Base-by-base conservation (phyloP, 1,140 invertebrate genomes). In the Ceratosolen fusciceps region DNA sequence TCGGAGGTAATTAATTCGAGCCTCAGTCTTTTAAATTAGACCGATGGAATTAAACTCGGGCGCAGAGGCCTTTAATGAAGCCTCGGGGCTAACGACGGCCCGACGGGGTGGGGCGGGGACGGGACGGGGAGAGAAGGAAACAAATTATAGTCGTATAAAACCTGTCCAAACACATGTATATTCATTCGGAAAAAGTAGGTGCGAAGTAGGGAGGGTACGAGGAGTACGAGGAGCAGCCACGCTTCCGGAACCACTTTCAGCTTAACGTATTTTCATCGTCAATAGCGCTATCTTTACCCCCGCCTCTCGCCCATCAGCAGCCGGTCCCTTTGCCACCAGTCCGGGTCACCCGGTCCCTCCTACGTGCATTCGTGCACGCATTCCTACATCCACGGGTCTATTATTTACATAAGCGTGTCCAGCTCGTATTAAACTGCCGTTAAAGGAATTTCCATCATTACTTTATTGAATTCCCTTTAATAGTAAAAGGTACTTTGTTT, bases 341-440 rank as follows among this genome's bases (percentile, higher is more conserved):
- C n/a, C n/a, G n/a, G n/a, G n/a, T n/a, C n/a, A n/a, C n/a, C n/a
- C n/a, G n/a, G n/a, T n/a, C n/a, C n/a, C n/a, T n/a, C n/a, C n/a
- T n/a, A n/a, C n/a, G n/a, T n/a, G n/a, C n/a, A n/a, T n/a, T n/a
- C n/a, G n/a, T n/a, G n/a, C n/a, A n/a, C n/a, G n/a, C n/a, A n/a
- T n/a, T n/a, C n/a, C n/a, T n/a, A n/a, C n/a, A n/a, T n/a, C n/a
- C n/a, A n/a, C n/a, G n/a, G n/a, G n/a, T n/a, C n/a, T n/a, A n/a
- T n/a, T n/a, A n/a, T n/a, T n/a, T n/a, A n/a, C n/a, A n/a, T n/a
- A n/a, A n/a, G n/a, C n/a, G 7, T 24, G 24, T 47, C 60, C 54
- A 49, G 56, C 31, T 52, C 49, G 74, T 77, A 86, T 86, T 85
- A 85, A 86, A 85, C 83, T 83, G 81, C 83, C 84, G 77, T 85